Conservation (phyloP, 1,140 invertebrate species). For the Drosophila littoralis region DNA sequence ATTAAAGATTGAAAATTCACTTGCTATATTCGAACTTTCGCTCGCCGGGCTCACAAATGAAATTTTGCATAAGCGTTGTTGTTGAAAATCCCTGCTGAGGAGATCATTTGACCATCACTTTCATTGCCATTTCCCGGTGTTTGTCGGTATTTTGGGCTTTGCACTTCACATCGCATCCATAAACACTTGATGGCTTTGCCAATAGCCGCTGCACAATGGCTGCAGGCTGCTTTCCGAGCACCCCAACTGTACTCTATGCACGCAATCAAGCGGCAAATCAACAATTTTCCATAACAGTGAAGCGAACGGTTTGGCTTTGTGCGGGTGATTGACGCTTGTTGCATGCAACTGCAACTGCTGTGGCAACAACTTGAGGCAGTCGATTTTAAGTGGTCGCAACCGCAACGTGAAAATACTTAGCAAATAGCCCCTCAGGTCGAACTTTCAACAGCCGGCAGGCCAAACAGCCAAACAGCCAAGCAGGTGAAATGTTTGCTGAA, state of each 20-base stretch:
- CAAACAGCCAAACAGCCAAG: slow-evolving; percentile 30
- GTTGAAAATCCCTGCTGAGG: slow-evolving; percentile 35
- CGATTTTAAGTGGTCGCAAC: slow-evolving; percentile 81
- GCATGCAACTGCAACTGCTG: slow-evolving; percentile 64
- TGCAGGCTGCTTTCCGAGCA: not conserved
- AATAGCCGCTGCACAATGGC: slow-evolving; percentile 11
- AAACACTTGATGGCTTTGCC: slow-evolving; percentile 56
- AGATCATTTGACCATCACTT: slow-evolving; percentile 49
- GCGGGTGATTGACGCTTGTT: slow-evolving; percentile 82
- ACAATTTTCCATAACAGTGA: slow-evolving; percentile 79
- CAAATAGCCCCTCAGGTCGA: slow-evolving; percentile 61
- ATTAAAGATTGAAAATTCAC: too few species aligned
- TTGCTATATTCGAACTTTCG: not conserved
- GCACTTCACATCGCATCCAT: slow-evolving; percentile 60
- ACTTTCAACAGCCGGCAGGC: slow-evolving; percentile 55
- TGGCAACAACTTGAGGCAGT: slow-evolving; percentile 59
- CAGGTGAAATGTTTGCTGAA: slow-evolving; percentile 80
- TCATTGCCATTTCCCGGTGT: slow-evolving; percentile 57
- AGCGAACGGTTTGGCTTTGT: slow-evolving; percentile 76
- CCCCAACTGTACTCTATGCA: slow-evolving; percentile 54
- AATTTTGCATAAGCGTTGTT: slow-evolving; percentile 30
- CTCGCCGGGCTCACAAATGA: not conserved
- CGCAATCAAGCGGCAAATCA: slow-evolving; percentile 82
- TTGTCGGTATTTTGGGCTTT: slow-evolving; percentile 30
- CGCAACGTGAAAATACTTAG: slow-evolving; percentile 61